phyloP scores from a whole-genome alignment of 2,888 invertebrate genomes.

The Machimus atricapillus region DNA sequence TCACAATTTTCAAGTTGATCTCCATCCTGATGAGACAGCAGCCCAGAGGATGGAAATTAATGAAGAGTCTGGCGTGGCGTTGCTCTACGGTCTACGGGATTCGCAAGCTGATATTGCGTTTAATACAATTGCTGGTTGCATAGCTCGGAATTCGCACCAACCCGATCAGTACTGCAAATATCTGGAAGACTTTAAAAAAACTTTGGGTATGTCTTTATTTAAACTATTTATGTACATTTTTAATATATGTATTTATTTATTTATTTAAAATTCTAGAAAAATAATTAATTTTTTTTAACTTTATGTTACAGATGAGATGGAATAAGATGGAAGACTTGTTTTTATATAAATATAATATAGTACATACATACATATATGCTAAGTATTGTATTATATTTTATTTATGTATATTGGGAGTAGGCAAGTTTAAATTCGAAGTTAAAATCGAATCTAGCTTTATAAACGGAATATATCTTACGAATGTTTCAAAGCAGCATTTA shows the following conservation, averaged over 20 bases:
- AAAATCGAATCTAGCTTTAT: background rate
- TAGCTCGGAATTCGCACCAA: slow-evolving; percentile 46
- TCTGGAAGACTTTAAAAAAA: slow-evolving; percentile 46
- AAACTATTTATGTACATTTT: background rate
- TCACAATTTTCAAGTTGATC: background rate
- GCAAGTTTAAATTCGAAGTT: too few species aligned
- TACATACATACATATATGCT: too few species aligned
- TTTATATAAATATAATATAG: too few species aligned
- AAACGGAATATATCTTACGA: background rate
- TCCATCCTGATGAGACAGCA: background rate
- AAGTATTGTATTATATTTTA: too few species aligned
- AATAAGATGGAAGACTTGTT: too few species aligned
- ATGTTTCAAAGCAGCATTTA: background rate
- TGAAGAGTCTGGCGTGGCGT: slow-evolving; percentile 2
- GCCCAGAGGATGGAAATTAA: slow-evolving; percentile 22
- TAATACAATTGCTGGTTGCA: slow-evolving; percentile 46
- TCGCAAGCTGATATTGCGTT: slow-evolving; percentile 39
- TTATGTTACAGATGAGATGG: too few species aligned
- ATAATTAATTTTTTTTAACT: too few species aligned
- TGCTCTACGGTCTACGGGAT: too few species aligned
- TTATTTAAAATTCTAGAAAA: too few species aligned
- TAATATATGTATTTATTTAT: background rate
- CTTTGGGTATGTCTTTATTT: slow-evolving; percentile 44
- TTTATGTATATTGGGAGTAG: too few species aligned
- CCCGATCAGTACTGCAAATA: slow-evolving; percentile 36